These are phyloP conservation scores for Ceratitis capitata DNA, from an alignment of 1,140 invertebrate genomes.

Conservation along the genomic window DNA sequence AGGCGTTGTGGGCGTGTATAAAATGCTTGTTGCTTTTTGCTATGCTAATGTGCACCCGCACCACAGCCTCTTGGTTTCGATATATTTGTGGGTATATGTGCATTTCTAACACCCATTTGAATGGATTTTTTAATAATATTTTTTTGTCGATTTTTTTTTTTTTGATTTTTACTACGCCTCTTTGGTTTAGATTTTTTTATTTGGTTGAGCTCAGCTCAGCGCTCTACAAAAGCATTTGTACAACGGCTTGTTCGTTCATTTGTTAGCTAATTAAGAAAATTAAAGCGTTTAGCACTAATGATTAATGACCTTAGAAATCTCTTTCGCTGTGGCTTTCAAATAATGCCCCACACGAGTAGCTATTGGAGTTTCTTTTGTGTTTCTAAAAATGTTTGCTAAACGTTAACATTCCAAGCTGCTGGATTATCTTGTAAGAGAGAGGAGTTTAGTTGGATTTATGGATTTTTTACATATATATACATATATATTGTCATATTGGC, in stretches of 20 bases:
- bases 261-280: constrained; percentile 38
- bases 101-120: not conserved
- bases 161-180: not conserved
- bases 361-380: not conserved
- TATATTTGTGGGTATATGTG: not conserved
- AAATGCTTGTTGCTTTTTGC: not conserved
- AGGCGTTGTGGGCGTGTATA: not conserved
- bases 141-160: not conserved
- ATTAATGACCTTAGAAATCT: too few relatives aligned
- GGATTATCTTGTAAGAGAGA: not conserved
- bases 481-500: too few relatives aligned
- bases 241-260: constrained; percentile 15
- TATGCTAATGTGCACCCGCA: constrained; percentile 11
- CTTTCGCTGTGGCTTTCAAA: not conserved
- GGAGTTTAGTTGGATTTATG: not conserved
- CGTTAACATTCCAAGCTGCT: not conserved
- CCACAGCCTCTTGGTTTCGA: not conserved
- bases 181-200: not conserved
- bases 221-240: not conserved
- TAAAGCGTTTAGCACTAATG: constrained; percentile 36
- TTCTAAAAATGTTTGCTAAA: not conserved
- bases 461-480: not conserved
- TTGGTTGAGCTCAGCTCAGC: not conserved
- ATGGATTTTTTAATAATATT: not conserved
- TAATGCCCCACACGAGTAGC: not conserved